Evolutionary conservation across 2,888 invertebrate genomes (phyloP).

Genomic region (Unio delphinus): DNA sequence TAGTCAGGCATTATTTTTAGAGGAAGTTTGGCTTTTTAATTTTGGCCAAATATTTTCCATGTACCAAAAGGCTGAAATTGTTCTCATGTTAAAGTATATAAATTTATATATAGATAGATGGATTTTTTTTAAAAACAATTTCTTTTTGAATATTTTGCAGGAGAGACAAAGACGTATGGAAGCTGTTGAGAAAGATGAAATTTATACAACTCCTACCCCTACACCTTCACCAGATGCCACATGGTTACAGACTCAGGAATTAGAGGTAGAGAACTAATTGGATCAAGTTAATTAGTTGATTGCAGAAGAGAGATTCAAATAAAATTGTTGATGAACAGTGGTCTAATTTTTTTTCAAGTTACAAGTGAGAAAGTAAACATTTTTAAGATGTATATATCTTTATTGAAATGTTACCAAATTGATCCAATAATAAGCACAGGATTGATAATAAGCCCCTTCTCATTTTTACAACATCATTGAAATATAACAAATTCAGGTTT

Average conservation of each 20-base stretch:
- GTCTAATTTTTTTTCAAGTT: neutral
- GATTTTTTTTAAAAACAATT: too few species aligned
- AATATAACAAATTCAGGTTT: too few species aligned
- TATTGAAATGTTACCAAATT: constrained; percentile 18
- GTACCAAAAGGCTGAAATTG: too few species aligned
- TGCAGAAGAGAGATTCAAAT: too few species aligned
- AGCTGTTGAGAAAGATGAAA: constrained; percentile 49
- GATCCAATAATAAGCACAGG: neutral
- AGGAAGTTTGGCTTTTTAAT: too few species aligned
- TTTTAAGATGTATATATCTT: constrained; percentile 1
- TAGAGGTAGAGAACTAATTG: constrained; percentile 48
- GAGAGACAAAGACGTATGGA: constrained; percentile 36
- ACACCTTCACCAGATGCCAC: constrained; percentile 60
- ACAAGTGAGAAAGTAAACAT: neutral
- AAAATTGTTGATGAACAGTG: neutral
- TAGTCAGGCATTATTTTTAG: too few species aligned
- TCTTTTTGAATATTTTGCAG: constrained; percentile 17
- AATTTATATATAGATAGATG: too few species aligned
- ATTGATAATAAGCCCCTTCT: neutral
- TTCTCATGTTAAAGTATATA: too few species aligned
- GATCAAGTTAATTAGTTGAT: neutral
- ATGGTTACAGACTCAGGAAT: constrained; percentile 65
- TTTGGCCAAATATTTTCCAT: too few species aligned
- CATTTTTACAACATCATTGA: too few species aligned
- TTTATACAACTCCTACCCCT: constrained; percentile 66